Conservation (phyloP, 1,140 invertebrate species). For the Aleiodes sp. region DNA sequence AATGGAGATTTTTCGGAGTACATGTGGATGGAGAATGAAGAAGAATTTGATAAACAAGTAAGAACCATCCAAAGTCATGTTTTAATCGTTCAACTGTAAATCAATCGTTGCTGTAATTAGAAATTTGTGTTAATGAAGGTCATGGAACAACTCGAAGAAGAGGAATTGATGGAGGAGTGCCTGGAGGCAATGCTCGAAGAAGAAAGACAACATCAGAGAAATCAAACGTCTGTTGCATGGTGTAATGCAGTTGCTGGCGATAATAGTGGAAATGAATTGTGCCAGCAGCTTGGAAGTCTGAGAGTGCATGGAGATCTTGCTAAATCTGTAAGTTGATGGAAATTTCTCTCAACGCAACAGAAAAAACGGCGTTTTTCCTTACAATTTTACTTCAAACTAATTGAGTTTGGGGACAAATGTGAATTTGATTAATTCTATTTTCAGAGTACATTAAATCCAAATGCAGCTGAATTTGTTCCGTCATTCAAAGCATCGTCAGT, state of each 20-base stretch:
- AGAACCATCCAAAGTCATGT: constrained; percentile 72
- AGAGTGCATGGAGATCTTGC: constrained; percentile 66
- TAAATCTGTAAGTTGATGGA: constrained; percentile 58
- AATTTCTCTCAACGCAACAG: background rate
- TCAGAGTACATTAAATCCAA: constrained; percentile 78
- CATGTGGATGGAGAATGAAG: constrained; percentile 92
- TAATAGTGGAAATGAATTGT: constrained; percentile 59
- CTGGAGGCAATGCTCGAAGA: constrained; percentile 84
- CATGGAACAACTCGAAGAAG: constrained; percentile 85
- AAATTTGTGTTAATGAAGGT: constrained; percentile 69
- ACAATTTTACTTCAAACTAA: constrained; percentile 20
- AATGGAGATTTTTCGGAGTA: constrained; percentile 86
- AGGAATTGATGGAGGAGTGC: constrained; percentile 87
- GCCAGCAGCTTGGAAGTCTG: constrained; percentile 60
- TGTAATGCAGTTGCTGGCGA: constrained; percentile 55
- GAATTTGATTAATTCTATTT: constrained; percentile 42
- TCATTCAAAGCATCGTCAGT: constrained; percentile 50
- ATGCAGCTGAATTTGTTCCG: constrained; percentile 82
- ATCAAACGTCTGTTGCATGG: constrained; percentile 62
- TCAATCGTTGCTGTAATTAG: constrained; percentile 11
- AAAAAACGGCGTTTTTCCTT: constrained; percentile 27
- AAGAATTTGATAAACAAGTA: constrained; percentile 88
- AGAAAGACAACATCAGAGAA: constrained; percentile 64
- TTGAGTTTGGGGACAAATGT: background rate
- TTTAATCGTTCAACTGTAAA: too few relatives aligned